Evolutionary conservation across 2,113 vertebrate species (phyloP).

Genomic region (Prunella himalayana): DNA sequence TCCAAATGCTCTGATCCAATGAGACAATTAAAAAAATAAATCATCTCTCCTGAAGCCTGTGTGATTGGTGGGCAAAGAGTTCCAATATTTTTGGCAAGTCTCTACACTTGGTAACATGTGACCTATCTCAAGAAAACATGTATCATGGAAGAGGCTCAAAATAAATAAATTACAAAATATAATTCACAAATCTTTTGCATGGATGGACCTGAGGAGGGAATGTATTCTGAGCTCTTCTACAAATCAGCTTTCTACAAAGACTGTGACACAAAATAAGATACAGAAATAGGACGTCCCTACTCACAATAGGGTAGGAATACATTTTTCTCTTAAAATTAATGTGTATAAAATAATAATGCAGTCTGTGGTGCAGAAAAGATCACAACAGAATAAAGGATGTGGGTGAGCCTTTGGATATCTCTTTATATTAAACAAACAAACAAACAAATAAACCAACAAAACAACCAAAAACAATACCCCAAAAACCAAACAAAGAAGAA

Average conservation of each 20-base stretch:
- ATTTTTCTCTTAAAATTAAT: not conserved
- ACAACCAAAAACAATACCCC: not conserved
- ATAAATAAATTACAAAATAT: not conserved
- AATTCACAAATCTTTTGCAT: not conserved
- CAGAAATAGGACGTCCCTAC: rapidly evolving
- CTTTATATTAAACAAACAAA: not conserved
- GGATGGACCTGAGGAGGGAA: not conserved
- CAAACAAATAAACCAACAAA: not conserved
- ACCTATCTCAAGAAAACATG: not conserved
- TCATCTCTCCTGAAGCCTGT: not conserved
- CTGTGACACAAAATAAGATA: not conserved
- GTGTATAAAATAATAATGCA: not conserved
- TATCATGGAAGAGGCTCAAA: not conserved
- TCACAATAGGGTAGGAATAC: not conserved
- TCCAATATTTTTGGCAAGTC: not conserved
- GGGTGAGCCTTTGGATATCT: not conserved
- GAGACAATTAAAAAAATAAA: not conserved
- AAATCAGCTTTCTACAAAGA: not conserved
- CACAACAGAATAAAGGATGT: not conserved
- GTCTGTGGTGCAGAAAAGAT: not conserved
- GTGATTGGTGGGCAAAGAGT: not conserved
- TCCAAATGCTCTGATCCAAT: not conserved
- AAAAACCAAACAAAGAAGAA: not conserved
- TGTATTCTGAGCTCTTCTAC: not conserved
- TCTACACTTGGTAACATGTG: not conserved